Evolutionary conservation across 2,113 vertebrate species (phyloP).

Genomic region (Strix aluco): DNA sequence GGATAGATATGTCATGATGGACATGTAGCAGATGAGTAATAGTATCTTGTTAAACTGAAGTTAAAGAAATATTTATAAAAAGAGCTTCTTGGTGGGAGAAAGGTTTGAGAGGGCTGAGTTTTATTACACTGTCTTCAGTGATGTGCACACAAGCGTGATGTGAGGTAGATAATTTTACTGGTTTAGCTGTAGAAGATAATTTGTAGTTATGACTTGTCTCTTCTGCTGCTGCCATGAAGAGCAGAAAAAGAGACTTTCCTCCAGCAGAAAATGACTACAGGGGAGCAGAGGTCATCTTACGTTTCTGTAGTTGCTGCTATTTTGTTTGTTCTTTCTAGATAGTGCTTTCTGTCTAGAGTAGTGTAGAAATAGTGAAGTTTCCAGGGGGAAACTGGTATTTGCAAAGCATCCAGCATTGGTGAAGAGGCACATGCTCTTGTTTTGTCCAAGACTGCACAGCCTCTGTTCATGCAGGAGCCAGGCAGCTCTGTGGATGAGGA

Average conservation of each 20-base stretch:
- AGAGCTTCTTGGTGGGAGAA: neutral
- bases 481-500: accelerated
- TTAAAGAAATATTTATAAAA: neutral
- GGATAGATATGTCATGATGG: neutral
- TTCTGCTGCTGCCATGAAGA: neutral
- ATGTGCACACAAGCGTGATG: accelerated
- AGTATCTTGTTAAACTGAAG: neutral
- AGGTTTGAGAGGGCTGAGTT: neutral
- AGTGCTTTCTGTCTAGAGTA: neutral
- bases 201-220: neutral
- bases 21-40: neutral
- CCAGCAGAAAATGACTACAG: neutral
- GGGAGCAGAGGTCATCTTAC: neutral
- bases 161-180: neutral
- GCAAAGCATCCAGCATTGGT: accelerated
- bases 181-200: neutral
- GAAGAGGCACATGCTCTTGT: neutral
- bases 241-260: neutral
- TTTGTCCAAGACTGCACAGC: neutral
- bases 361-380: neutral
- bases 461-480: neutral
- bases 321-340: neutral
- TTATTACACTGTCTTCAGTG: neutral
- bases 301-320: neutral
- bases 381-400: neutral